Evolutionary conservation across 2,888 invertebrate genomes (phyloP), one percentile per base, ranked within the genome.

Genomic region (Aleiodes testaceus): DNA sequence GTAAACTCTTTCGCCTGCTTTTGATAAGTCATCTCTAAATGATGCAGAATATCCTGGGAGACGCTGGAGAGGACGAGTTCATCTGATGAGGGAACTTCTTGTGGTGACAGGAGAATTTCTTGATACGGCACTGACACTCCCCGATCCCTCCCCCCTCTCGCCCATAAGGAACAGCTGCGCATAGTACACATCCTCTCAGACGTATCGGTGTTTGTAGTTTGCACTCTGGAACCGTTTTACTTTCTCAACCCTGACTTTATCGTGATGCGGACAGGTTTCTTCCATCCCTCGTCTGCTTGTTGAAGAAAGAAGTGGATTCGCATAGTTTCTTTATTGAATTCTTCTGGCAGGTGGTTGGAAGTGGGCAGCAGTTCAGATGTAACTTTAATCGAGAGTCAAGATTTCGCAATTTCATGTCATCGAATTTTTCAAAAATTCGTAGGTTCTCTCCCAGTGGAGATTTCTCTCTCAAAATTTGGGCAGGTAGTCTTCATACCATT

Each of bases 131-230:
- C 72, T 75, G 75, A 61, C 30, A 63, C 61, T 65, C 55, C 22
- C 55, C 65, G n/a, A 26, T 50, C 65, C 12, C 59, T 49, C 45
- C 18, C 49, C 53, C 73, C 71, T 69, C 75, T 70, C 44, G 61
- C 42, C 72, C 6, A 73, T 44, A 67, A 69, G 64, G 68, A 71
- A 73, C 75, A 75, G 75, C 75, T 75, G 75, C 75, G 71, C 67
- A 47, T 55, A 50, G 64, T 50, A 47, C 59, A 30, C 55, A 55
- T 55, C 55, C 30, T 55, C 26, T 30, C 55, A 16, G 30, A n/a
- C 6, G 55, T 30, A 26, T 55, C 55, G 55, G 55, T 55, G 55
- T 55, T 16, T 30, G 55, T 55, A 55, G 55, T 55, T 55, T 26
- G 30, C 30, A 30, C 30, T 30, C 12, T 30, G 55, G 11, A 49